A percentile compares a stretch with the other conserved stretches of the same genome.
Conservation (phyloP, 2,888 invertebrate species). For the Watsonalla cultraria region DNA sequence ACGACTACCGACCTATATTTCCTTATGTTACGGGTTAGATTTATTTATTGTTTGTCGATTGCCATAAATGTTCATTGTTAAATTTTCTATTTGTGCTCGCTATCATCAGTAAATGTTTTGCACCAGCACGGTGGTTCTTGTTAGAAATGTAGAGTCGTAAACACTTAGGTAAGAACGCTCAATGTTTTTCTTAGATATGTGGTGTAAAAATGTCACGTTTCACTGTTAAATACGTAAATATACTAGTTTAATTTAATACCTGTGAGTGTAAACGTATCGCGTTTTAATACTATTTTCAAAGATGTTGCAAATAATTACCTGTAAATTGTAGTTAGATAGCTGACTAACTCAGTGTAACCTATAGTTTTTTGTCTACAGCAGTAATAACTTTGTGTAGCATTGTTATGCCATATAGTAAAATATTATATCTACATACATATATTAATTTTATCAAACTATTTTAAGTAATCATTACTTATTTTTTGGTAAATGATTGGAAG, state of each 20-base stretch:
- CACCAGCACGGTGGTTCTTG: slow-evolving; percentile 67
- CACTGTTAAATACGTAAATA: slow-evolving; percentile 43
- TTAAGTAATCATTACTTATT: slow-evolving; percentile 60
- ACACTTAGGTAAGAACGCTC: slow-evolving; percentile 68
- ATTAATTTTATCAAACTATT: slow-evolving; percentile 46
- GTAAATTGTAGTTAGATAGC: background rate
- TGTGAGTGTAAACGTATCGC: slow-evolving; percentile 13
- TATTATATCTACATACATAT: slow-evolving; percentile 5
- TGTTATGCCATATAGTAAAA: slow-evolving; percentile 6
- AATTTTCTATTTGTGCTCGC: slow-evolving; percentile 47
- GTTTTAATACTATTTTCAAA: slow-evolving; percentile 5
- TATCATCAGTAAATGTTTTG: slow-evolving; percentile 51
- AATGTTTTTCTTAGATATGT: slow-evolving; percentile 55
- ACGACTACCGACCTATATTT: slow-evolving; percentile 54
- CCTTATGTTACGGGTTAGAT: slow-evolving; percentile 61
- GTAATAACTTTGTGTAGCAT: background rate
- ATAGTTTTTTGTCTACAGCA: background rate
- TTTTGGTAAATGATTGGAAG: slow-evolving; percentile 72
- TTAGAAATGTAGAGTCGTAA: slow-evolving; percentile 47
- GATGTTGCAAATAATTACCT: background rate
- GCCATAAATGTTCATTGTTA: slow-evolving; percentile 72
- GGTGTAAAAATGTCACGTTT: slow-evolving; percentile 39
- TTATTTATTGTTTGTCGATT: slow-evolving; percentile 58
- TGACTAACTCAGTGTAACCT: background rate
- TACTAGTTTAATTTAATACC: slow-evolving; percentile 32